Evolutionary conservation across 1,140 invertebrate species (phyloP).

Genomic region (Cyphomyrmex costatus): DNA sequence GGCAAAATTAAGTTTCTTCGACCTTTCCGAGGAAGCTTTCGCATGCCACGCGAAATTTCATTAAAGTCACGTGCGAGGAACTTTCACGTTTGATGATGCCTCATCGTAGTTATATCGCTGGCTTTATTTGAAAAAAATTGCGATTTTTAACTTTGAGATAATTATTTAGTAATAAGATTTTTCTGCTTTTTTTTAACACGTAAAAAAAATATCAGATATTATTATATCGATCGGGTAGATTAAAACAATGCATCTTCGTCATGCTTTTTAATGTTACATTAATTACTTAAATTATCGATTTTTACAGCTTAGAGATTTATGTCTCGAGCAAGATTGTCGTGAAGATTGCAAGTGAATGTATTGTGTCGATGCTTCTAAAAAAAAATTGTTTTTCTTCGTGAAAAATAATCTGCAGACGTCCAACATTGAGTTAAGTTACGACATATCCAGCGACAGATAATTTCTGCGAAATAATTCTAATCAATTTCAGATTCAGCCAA

Average conservation of each 20-base stretch:
- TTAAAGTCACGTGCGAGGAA: slow-evolving; percentile 32
- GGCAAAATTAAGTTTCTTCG: slow-evolving; percentile 37
- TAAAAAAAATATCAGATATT: not conserved
- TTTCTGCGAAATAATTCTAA: slow-evolving; percentile 16
- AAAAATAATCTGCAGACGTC: not conserved
- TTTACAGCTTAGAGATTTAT: not conserved
- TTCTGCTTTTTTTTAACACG: not conserved
- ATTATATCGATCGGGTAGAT: not conserved
- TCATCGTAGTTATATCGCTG: not conserved
- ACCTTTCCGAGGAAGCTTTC: slow-evolving; percentile 30
- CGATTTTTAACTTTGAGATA: not conserved
- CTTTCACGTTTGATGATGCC: slow-evolving; percentile 49
- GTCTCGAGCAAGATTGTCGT: not conserved
- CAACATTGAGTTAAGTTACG: not conserved
- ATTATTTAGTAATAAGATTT: not conserved
- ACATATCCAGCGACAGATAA: not conserved
- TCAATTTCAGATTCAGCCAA: slow-evolving; percentile 19
- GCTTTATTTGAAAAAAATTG: not conserved
- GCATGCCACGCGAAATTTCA: slow-evolving; percentile 33
- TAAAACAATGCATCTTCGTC: not conserved
- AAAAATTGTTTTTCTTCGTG: not conserved
- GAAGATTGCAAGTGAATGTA: not conserved
- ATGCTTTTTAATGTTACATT: not conserved
- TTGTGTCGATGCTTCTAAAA: not conserved
- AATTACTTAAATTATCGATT: not conserved